Evolutionary conservation across 1,140 invertebrate genomes (phyloP).

Genomic region (Glossosoma conforme): DNA sequence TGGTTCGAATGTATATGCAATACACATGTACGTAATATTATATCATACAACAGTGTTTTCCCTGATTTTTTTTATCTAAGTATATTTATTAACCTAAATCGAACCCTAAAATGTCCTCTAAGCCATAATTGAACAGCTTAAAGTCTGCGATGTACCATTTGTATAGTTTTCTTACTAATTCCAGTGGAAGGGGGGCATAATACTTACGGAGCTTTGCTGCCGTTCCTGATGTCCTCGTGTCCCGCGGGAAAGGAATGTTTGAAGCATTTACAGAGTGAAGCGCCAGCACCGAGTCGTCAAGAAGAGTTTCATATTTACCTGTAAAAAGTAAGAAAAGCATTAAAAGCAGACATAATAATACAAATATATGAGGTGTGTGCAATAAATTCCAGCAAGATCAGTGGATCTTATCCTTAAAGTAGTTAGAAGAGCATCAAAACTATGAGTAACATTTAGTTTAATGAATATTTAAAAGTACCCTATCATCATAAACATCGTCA

Average conservation of each 20-base stretch:
- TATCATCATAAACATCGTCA: no score
- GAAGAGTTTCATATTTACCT: conserved; percentile 67
- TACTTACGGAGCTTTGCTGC: conserved; percentile 64
- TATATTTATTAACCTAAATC: conserved; percentile 50
- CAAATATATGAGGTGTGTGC: no score
- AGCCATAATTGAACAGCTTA: conserved; percentile 72
- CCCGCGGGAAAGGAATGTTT: conserved; percentile 59
- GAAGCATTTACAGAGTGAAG: conserved; percentile 60
- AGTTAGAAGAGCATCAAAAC: no score
- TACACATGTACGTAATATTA: no score
- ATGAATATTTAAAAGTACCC: no score
- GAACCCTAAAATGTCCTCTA: conserved; percentile 68
- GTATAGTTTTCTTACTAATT: conserved; percentile 64
- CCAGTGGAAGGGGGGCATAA: conserved; percentile 65
- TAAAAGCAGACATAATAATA: neutral
- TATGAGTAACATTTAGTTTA: no score
- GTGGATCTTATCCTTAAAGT: no score
- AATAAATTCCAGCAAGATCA: no score
- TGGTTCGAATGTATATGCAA: no score
- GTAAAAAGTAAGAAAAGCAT: conserved; percentile 28
- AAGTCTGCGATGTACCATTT: conserved; percentile 75
- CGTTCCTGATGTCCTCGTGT: conserved; percentile 59
- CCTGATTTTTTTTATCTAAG: no score
- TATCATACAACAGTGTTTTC: no score
- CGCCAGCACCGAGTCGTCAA: conserved; percentile 63